Conservation (phyloP, 2,888 invertebrate genomes). For the Gastrophysa polygoni region DNA sequence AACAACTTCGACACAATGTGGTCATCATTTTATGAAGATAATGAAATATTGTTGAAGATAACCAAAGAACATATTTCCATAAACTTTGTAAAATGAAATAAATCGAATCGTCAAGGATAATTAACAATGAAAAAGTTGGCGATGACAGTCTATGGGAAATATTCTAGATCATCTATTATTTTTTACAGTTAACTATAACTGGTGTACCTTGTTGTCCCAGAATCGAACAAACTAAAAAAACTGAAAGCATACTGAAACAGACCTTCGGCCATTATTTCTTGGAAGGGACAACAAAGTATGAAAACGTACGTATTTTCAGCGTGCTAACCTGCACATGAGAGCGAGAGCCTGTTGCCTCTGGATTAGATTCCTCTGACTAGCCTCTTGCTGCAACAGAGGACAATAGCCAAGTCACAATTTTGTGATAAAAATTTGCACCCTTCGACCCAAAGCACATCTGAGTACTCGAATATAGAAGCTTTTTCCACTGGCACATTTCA, state of each 20-base stretch:
- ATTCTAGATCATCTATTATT: not conserved
- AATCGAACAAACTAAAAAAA: constrained; percentile 21
- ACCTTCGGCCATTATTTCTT: constrained; percentile 16
- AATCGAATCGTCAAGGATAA: not conserved
- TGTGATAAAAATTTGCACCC: constrained; percentile 23
- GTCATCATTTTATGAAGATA: constrained; percentile 33
- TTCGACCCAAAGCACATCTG: constrained; percentile 14
- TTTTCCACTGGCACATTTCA: too few relatives aligned
- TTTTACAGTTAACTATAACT: not conserved
- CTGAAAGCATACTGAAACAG: constrained; percentile 16
- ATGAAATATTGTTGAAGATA: constrained; percentile 18
- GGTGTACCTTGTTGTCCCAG: constrained; percentile 35
- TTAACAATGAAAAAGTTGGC: not conserved
- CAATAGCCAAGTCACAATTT: constrained; percentile 48
- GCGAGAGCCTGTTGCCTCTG: constrained; percentile 89
- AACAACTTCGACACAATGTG: constrained; percentile 49
- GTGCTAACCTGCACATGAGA: constrained; percentile 84
- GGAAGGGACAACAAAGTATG: constrained; percentile 33
- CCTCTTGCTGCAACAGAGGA: constrained; percentile 76
- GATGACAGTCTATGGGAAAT: not conserved
- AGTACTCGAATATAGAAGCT: not conserved
- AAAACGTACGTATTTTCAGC: constrained; percentile 34
- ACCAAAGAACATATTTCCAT: not conserved
- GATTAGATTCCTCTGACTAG: constrained; percentile 86
- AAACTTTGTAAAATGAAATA: not conserved